Conservation (phyloP, 2,888 invertebrate genomes). For the Apeira syringaria region DNA sequence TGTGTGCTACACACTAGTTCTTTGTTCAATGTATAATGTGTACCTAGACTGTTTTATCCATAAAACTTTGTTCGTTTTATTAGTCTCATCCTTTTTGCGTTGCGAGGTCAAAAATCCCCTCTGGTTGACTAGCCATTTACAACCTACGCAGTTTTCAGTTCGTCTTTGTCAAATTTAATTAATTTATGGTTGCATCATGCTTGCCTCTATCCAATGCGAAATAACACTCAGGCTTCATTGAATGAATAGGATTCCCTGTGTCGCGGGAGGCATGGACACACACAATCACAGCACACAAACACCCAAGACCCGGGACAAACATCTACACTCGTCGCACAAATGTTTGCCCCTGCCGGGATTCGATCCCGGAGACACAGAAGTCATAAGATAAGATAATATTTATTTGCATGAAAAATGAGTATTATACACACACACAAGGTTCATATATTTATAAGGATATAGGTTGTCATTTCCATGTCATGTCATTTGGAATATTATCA, state of each 20-base stretch:
- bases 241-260: slow-evolving; percentile 10
- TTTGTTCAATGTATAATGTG: neutral
- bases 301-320: too few species aligned
- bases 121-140: slow-evolving; percentile 26
- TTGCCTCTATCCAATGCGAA: slow-evolving; percentile 21
- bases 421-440: too few species aligned
- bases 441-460: neutral
- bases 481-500: too few species aligned
- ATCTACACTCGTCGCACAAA: too few species aligned
- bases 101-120: slow-evolving; percentile 33
- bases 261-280: too few species aligned
- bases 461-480: slow-evolving; percentile 11
- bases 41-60: too few species aligned
- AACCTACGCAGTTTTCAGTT: slow-evolving; percentile 35
- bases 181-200: slow-evolving; percentile 34
- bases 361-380: too few species aligned
- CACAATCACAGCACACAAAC: too few species aligned
- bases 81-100: slow-evolving; percentile 33
- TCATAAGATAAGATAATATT: too few species aligned
- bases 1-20: slow-evolving; percentile 2
- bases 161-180: slow-evolving; percentile 37
- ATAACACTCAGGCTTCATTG: slow-evolving; percentile 12
- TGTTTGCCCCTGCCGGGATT: too few species aligned
- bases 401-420: too few species aligned
- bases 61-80: slow-evolving; percentile 22